These are phyloP conservation scores for Netelia inedita DNA, from an alignment of 2,888 invertebrate genomes.

Conservation along the genomic window DNA sequence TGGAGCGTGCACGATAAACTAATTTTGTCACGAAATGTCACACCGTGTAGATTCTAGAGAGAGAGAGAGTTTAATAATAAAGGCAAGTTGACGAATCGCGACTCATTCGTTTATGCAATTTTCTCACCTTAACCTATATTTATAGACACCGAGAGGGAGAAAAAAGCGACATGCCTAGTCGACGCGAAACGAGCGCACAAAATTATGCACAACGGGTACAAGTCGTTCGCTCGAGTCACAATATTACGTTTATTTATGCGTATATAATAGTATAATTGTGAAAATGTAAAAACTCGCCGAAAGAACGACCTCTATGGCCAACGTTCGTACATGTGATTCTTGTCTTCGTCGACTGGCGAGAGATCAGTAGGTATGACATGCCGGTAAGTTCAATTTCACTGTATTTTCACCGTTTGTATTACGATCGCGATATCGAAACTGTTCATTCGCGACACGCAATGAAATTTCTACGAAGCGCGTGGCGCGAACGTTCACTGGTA, in stretches of 20 bases:
- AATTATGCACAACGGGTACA: neutral
- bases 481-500: too few relatives aligned
- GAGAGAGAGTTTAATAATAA: conserved; percentile 60
- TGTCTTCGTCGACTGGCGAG: neutral
- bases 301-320: neutral
- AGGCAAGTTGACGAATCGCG: conserved; percentile 40
- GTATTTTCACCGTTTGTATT: neutral
- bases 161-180: neutral
- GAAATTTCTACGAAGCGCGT: too few relatives aligned
- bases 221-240: neutral
- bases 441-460: too few relatives aligned
- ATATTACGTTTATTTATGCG: too few relatives aligned
- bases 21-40: conserved; percentile 49
- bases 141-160: neutral
- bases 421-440: neutral
- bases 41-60: conserved; percentile 19
- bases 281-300: neutral
- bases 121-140: conserved; percentile 29
- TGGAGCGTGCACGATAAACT: conserved; percentile 68
- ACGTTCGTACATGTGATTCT: neutral
- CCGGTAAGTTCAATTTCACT: neutral
- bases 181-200: neutral
- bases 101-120: conserved; percentile 38
- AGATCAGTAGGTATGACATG: neutral
- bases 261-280: neutral